Conservation (phyloP, 2,113 vertebrate species). For the Chaetura pelagica region DNA sequence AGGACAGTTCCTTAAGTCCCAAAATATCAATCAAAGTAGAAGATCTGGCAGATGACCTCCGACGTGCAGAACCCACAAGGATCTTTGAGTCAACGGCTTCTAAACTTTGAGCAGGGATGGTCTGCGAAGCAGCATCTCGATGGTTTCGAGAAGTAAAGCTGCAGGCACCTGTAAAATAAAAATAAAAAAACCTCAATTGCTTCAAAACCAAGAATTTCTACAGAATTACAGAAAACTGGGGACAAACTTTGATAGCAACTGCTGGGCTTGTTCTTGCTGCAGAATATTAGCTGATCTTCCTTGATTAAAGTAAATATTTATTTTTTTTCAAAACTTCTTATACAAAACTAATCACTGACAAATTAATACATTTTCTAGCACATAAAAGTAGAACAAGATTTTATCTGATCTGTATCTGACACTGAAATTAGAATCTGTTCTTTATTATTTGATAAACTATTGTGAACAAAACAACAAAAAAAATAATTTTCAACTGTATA, state of each 20-base stretch:
- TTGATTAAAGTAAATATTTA: neutral
- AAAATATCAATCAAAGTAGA: constrained; percentile 67
- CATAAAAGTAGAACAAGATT: neutral
- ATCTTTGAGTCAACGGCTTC: constrained; percentile 80
- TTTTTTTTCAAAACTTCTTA: neutral
- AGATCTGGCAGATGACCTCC: constrained; percentile 75
- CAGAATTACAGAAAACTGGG: neutral
- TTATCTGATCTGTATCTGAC: neutral
- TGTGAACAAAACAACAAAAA: neutral
- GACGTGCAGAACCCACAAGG: constrained; percentile 76
- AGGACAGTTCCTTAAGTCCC: constrained; percentile 74
- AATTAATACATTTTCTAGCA: neutral
- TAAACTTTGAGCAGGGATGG: constrained; percentile 77
- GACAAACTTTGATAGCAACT: neutral
- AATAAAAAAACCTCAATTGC: neutral
- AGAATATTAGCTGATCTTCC: neutral
- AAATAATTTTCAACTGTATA: neutral
- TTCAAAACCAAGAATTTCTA: neutral
- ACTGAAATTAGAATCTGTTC: neutral
- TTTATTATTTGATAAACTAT: neutral
- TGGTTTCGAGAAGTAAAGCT: constrained; percentile 75
- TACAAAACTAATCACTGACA: neutral
- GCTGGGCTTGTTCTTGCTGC: neutral
- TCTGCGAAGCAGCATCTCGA: constrained; percentile 90
- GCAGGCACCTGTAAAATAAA: constrained; percentile 68